Percentiles rank a stretch among this genome's conserved stretches.
Evolutionary conservation across 2,113 vertebrate genomes (phyloP).

Genomic region (Cryptotis parvus): DNA sequence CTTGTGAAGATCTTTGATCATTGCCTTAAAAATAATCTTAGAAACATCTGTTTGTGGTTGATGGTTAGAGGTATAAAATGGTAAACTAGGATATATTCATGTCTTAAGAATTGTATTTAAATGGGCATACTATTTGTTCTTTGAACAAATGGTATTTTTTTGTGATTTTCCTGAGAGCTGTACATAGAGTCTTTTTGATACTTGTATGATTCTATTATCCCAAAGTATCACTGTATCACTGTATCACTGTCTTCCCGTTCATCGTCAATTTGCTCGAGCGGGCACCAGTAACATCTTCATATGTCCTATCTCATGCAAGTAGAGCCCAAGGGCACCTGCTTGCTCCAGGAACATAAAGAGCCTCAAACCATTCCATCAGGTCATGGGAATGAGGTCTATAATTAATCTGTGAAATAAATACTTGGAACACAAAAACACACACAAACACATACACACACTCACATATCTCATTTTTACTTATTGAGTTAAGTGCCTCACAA

Average conservation of each 20-base stretch:
- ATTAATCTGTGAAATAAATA: not conserved
- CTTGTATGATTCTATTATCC: not conserved
- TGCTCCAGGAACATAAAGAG: too few species aligned
- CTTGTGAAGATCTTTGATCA: not conserved
- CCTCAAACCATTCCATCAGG: too few species aligned
- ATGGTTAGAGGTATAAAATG: not conserved
- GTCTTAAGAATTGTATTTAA: constrained; percentile 26
- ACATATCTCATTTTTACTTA: not conserved
- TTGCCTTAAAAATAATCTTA: not conserved
- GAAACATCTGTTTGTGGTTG: not conserved
- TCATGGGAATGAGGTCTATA: too few species aligned
- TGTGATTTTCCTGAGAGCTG: not conserved
- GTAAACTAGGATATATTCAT: not conserved
- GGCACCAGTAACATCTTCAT: too few species aligned
- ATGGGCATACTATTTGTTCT: not conserved
- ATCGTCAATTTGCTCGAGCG: too few species aligned
- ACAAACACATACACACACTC: not conserved
- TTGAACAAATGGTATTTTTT: not conserved
- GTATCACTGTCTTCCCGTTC: too few species aligned
- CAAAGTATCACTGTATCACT: too few species aligned
- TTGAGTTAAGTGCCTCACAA: not conserved
- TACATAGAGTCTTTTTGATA: not conserved
- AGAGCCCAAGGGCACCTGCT: too few species aligned
- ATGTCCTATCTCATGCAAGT: too few species aligned
- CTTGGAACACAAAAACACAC: not conserved